phyloP scores from a whole-genome alignment of 2,888 invertebrate genomes.

The Lucinisca nassula region DNA sequence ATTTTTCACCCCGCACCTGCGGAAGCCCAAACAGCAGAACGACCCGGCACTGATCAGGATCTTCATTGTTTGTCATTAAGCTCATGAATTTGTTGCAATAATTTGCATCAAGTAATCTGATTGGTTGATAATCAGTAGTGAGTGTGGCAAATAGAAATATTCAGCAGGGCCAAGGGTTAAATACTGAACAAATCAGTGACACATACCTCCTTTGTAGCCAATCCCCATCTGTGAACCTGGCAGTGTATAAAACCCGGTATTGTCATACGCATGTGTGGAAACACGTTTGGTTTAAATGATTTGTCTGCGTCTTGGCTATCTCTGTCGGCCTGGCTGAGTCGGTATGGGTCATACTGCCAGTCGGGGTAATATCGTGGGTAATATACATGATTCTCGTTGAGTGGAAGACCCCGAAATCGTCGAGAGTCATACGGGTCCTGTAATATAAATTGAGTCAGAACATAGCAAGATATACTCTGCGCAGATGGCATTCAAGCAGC shows the following conservation, averaged over 20 bases:
- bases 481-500: too few species aligned
- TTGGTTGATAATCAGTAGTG: too few species aligned
- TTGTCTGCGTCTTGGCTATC: not conserved
- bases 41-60: too few species aligned
- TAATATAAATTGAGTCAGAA: not conserved
- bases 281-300: not conserved
- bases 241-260: not conserved
- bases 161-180: too few species aligned
- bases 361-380: conserved; percentile 7
- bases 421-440: not conserved
- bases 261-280: not conserved
- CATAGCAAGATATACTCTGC: too few species aligned
- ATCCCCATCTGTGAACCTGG: not conserved
- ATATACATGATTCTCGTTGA: not conserved
- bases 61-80: too few species aligned
- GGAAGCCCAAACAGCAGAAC: too few species aligned
- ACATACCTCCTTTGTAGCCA: not conserved
- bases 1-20: too few species aligned
- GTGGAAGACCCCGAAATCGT: not conserved
- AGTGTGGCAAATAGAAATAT: too few species aligned
- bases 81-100: too few species aligned
- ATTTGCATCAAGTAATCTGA: too few species aligned
- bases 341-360: not conserved
- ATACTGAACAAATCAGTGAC: too few species aligned
- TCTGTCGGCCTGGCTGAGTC: not conserved